Base-by-base conservation (phyloP, 2,797 vertebrate genomes). In the Ficedula albicollis region DNA sequence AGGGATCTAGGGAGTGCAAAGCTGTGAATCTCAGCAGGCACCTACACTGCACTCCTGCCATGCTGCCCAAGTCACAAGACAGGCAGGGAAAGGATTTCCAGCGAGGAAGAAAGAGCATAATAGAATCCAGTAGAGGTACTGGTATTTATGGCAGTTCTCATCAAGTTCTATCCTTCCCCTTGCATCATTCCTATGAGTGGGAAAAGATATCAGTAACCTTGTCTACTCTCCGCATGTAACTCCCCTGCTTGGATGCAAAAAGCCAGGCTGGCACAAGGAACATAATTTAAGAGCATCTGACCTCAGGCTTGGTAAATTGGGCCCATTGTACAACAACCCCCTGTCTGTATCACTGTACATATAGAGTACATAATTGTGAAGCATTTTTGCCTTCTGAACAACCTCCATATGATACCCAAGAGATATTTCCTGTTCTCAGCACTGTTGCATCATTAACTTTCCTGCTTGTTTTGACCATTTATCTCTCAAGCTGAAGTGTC, bases 341-440 rank as follows among this genome's bases (percentile, higher is more conserved):
- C 49, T 67, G 30, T 76, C 69, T 74, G 15, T 67, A 90, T 94
- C 83, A 74, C 41, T 74, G 89, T 90, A 82, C 59, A 63, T 34
- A 49, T 3, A 92, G 59, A 38, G 52, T n/a, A 83, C 11, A 13
- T 90, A 59, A 76, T 91, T 86, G 73, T 72, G 76, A 86, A 91
- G 73, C 30, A 67, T 66, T 91, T 94, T 81, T 92, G 46, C 69
- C 48, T 9, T 4, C 44, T 60, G 83, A 91, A 84, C 78, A 96
- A 76, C 52, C 54, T 56, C 63, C 83, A 63, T 76, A 80, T 60
- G 66, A 79, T 84, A 88, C 38, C 19, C 48, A 84, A 63, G 67
- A 93, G 77, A 93, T 70, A 60, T 48, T 90, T 90, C 80, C 77
- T 90, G 23, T 87, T 93, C 87, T 86, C 10, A 4, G 52, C 87